Evolutionary conservation across 2,113 vertebrate genomes (phyloP).

Genomic region (Ursus arctos): DNA sequence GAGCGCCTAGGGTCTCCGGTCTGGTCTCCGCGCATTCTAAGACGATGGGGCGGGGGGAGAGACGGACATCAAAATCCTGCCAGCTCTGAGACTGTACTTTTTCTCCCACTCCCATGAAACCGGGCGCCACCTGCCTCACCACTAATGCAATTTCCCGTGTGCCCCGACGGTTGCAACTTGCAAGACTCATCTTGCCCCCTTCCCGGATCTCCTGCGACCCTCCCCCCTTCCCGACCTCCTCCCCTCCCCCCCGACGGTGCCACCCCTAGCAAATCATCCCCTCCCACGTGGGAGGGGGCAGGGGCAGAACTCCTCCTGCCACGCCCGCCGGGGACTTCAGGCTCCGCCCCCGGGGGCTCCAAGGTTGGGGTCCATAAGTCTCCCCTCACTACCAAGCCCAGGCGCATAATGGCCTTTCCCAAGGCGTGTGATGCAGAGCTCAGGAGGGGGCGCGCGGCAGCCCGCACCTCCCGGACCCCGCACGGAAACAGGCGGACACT

Average conservation of each 20-base stretch:
- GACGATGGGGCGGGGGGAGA: background rate
- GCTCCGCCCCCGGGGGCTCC: background rate
- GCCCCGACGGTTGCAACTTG: background rate
- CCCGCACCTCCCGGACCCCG: background rate
- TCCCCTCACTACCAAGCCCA: background rate
- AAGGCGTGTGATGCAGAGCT: background rate
- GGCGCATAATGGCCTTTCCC: background rate
- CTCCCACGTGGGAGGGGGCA: background rate
- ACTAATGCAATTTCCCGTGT: background rate
- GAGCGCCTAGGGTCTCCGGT: background rate
- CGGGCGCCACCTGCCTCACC: background rate
- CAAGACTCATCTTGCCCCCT: background rate
- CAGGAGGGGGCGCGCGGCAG: background rate
- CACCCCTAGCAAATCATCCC: background rate
- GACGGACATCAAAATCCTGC: conserved; percentile 3
- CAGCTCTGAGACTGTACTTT: background rate
- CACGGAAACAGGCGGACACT: background rate
- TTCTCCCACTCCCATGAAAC: background rate
- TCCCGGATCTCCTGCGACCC: background rate
- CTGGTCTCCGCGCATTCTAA: background rate
- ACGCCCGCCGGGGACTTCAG: background rate
- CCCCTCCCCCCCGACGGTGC: background rate
- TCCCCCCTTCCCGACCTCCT: background rate
- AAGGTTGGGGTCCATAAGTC: background rate
- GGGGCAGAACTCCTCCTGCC: background rate